Evolutionary conservation across 2,888 invertebrate genomes (phyloP).

Genomic region (Ernsta delagoae): DNA sequence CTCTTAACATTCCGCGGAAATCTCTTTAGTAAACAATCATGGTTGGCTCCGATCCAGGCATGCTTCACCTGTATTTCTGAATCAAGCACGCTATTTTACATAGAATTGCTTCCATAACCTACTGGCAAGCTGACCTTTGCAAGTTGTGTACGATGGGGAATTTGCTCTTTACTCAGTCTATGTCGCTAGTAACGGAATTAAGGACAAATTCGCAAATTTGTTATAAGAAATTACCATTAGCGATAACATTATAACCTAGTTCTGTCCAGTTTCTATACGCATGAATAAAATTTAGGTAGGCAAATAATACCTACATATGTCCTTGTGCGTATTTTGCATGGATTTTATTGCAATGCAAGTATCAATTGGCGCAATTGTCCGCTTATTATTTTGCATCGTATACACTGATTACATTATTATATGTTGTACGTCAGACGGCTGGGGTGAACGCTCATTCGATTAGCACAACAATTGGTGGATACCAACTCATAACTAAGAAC

Average conservation of each 20-base stretch:
- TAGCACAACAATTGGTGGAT: conserved; percentile 34
- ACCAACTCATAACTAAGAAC: not conserved
- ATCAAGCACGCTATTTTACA: conserved; percentile 30
- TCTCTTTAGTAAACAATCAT: conserved; percentile 42
- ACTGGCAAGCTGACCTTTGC: conserved; percentile 33
- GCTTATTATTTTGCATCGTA: conserved; percentile 46
- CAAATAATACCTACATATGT: conserved; percentile 26
- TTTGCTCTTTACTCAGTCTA: conserved; percentile 35
- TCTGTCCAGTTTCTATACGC: too few species aligned
- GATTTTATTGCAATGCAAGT: conserved; percentile 50
- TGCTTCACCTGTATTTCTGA: conserved; percentile 38
- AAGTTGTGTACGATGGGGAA: conserved; percentile 29
- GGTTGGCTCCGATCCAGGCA: conserved; percentile 44
- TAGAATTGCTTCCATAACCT: conserved; percentile 36
- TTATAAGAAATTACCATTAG: not conserved
- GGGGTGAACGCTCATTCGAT: conserved; percentile 35
- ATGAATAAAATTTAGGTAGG: too few species aligned
- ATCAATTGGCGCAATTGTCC: conserved; percentile 52
- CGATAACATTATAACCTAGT: too few species aligned
- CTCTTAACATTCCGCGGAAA: not conserved
- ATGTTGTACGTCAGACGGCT: conserved; percentile 13
- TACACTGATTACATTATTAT: conserved; percentile 30
- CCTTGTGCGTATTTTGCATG: conserved; percentile 59
- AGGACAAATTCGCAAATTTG: conserved; percentile 11
- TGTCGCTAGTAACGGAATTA: conserved; percentile 27